These are phyloP conservation scores for Nasua narica DNA, from an alignment of 2,797 vertebrate genomes.

Conservation along the genomic window DNA sequence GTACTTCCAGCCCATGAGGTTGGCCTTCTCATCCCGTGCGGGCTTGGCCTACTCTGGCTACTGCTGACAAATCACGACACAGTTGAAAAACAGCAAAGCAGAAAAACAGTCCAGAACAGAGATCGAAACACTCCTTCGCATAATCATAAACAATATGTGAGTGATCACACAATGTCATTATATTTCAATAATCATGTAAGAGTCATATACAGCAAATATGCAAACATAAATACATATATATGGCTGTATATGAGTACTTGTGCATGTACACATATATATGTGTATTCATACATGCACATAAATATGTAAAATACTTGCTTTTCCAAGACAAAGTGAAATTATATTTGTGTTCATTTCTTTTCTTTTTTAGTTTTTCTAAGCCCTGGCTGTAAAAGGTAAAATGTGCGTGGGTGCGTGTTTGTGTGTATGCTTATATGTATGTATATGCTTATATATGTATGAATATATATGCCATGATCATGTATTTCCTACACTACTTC, in stretches of 20 bases:
- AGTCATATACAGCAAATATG: background rate
- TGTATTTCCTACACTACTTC: background rate
- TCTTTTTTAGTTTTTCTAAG: background rate
- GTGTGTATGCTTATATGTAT: background rate
- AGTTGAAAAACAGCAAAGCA: background rate
- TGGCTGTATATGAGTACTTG: background rate
- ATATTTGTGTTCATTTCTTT: background rate
- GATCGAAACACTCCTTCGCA: background rate
- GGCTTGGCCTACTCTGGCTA: background rate
- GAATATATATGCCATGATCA: no score
- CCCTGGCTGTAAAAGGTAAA: background rate
- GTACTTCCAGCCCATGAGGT: background rate
- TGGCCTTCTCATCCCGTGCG: accelerated
- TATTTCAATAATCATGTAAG: background rate
- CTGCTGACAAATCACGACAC: background rate
- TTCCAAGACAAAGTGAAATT: background rate
- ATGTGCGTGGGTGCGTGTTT: background rate
- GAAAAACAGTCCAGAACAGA: background rate
- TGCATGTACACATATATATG: background rate
- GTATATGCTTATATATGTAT: background rate
- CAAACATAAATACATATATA: background rate
- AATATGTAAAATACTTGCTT: background rate
- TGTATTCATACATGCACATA: background rate
- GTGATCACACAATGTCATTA: background rate
- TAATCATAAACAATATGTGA: background rate